A percentile compares a stretch with the other conserved stretches of the same genome.
Conservation (phyloP, 2,113 vertebrate species). For the Pyxicephalus adspersus region DNA sequence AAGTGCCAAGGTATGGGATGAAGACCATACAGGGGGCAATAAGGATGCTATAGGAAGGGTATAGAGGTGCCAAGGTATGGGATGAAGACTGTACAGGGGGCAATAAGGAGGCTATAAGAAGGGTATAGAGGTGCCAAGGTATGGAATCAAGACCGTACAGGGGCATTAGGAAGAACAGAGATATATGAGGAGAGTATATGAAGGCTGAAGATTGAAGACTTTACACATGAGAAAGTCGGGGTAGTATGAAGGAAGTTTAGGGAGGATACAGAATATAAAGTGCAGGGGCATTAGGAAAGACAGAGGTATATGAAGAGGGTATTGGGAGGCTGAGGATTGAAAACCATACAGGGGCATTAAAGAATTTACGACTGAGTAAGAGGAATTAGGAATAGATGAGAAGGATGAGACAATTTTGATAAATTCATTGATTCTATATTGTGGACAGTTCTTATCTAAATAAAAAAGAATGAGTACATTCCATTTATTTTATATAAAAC, state of each 20-base stretch:
- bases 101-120: not conserved
- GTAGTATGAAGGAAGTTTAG: not conserved
- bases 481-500: too few species aligned
- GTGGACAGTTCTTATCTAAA: not conserved
- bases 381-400: not conserved
- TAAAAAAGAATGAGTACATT: not conserved
- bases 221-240: too few species aligned
- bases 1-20: not conserved
- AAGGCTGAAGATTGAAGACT: not conserved
- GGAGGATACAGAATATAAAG: not conserved
- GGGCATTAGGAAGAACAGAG: not conserved
- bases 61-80: too few species aligned
- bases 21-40: not conserved
- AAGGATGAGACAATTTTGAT: not conserved
- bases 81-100: not conserved
- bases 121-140: not conserved
- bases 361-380: not conserved
- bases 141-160: not conserved
- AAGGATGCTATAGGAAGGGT: not conserved
- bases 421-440: too few species aligned
- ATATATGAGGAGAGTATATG: not conserved
- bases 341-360: not conserved
- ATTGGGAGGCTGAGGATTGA: not conserved
- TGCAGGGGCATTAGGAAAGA: not conserved
- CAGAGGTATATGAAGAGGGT: not conserved